Percentiles rank a stretch among this genome's conserved stretches.
These are phyloP conservation scores for Bruchidius siliquastri DNA, from an alignment of 2,888 invertebrate species.

Conservation along the genomic window DNA sequence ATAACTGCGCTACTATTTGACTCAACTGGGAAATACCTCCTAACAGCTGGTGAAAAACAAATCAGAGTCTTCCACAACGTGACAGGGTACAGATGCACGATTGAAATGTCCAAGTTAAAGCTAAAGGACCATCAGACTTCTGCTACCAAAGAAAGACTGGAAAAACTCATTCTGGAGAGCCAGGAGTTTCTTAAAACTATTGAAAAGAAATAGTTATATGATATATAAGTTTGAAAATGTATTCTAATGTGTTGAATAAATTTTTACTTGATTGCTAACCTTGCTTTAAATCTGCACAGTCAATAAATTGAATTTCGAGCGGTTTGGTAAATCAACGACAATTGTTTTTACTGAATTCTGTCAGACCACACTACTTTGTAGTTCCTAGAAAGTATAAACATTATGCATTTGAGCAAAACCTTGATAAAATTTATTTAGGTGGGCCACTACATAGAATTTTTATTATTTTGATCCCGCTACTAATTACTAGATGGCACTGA, in stretches of 20 bases:
- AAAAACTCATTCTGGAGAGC: conserved; percentile 62
- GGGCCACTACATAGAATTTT: too few relatives aligned
- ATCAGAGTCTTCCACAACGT: conserved; percentile 77
- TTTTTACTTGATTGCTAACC: not conserved
- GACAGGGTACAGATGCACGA: conserved; percentile 57
- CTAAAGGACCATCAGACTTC: conserved; percentile 59
- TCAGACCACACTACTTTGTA: too few relatives aligned
- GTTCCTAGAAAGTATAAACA: too few relatives aligned
- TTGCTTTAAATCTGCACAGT: not conserved
- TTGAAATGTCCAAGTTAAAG: conserved; percentile 49
- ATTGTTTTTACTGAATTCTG: too few relatives aligned
- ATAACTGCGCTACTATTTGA: conserved; percentile 71
- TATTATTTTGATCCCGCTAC: too few relatives aligned
- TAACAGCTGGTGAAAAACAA: conserved; percentile 70
- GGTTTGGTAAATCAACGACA: too few relatives aligned
- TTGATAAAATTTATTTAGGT: too few relatives aligned
- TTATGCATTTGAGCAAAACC: too few relatives aligned
- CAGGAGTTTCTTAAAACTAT: conserved; percentile 38
- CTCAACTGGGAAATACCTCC: conserved; percentile 66
- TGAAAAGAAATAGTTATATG: conserved; percentile 16
- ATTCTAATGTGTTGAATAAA: not conserved
- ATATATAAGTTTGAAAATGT: not conserved
- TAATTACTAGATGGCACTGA: too few relatives aligned
- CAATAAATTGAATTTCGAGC: too few relatives aligned
- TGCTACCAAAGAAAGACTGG: conserved; percentile 72